A percentile compares a stretch with the other conserved stretches of the same genome.
Conservation (phyloP, 1,140 invertebrate species). For the Halictus rubicundus region DNA sequence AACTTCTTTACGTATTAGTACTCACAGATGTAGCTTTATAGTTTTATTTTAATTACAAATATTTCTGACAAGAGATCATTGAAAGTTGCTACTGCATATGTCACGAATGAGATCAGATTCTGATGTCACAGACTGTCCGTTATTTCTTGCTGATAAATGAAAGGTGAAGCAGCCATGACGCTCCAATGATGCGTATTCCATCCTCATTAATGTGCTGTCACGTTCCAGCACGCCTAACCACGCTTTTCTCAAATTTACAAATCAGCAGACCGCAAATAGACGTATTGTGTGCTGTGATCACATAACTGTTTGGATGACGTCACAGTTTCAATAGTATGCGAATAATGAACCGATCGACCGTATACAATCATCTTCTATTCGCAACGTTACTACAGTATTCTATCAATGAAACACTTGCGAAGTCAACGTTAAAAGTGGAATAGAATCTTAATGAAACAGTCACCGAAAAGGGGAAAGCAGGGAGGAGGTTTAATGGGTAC, state of each 20-base stretch:
- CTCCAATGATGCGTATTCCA: neutral
- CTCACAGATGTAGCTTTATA: no score
- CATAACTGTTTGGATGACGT: slow-evolving; percentile 32
- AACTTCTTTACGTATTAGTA: no score
- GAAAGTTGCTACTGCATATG: neutral
- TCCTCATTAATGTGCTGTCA: slow-evolving; percentile 8
- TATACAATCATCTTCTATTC: neutral
- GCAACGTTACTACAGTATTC: neutral
- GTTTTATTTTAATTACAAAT: neutral
- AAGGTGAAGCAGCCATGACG: slow-evolving; percentile 32
- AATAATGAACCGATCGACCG: neutral
- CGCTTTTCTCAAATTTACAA: slow-evolving; percentile 36
- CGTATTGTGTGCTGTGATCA: slow-evolving; percentile 7
- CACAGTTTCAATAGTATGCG: neutral
- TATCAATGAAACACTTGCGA: neutral
- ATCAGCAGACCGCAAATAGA: neutral
- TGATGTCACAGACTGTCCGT: slow-evolving; percentile 23
- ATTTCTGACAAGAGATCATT: neutral
- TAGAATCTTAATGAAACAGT: no score
- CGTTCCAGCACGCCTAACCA: neutral
- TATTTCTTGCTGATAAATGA: slow-evolving; percentile 23
- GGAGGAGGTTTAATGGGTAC: no score
- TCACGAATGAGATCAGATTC: slow-evolving; percentile 38
- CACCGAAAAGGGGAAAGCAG: no score
- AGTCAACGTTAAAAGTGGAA: no score